Evolutionary conservation across 2,888 invertebrate species (phyloP), one percentile per base, ranked within the genome.

Genomic region (Mimas tiliae): DNA sequence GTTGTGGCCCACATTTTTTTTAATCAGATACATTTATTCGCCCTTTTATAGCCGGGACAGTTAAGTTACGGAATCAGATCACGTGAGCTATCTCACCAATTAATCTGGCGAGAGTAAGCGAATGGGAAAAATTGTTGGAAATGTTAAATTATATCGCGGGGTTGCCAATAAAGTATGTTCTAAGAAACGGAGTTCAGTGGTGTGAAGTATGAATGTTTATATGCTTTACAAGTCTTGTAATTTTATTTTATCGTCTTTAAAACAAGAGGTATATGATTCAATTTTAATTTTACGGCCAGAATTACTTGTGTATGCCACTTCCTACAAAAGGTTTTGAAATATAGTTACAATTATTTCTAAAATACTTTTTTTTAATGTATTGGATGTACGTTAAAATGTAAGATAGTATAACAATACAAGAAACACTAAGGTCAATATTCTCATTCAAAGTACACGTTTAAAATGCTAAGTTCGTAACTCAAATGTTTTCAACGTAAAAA

Each of bases 1-100:
- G 67, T 66, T 68, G 63, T 69, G 74, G 64, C 67, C 71, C 65
- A 77, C 71, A 73, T 78, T 73, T 72, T 65, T 62, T 68, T 74
- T 63, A 70, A 74, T 71, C 69, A 65, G 63, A 70, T 70, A 55
- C 48, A 69, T 72, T 70, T 70, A 67, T 66, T 63, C 52, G 63
- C 53, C 63, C 66, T 66, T 65, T 58, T 65, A 65, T 48, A 38
- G 48, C 64, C 53, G 14, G 65, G 16, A 65, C 65, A 58, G 47
- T 48, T 64, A 45, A 52, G 42, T 45, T 65, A 48, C 47, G 58
- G 55, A 48, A 65, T 65, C 58, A 42, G 65, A 65, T 58, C 62
- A 52, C 14, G 58, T 47, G 50, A 27, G 55, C 34, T 58, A 55
- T 48, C 55, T 7, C 7, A n/a, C 9, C 53, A 47, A 34, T 65